Conservation (phyloP, 2,797 vertebrate species). For the Cirrhinus mrigala region DNA sequence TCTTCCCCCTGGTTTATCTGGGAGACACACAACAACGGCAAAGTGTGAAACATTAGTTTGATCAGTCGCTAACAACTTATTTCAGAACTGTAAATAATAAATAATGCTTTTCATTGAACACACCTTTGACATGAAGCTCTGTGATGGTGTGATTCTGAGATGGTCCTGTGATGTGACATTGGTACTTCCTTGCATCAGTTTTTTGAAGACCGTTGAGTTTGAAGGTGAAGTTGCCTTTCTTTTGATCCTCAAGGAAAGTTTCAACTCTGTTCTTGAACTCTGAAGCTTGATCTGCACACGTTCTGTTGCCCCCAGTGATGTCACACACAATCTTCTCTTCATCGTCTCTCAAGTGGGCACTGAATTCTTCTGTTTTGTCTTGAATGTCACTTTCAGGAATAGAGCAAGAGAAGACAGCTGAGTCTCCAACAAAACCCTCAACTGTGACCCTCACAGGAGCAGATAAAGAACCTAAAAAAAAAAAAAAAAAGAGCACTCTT, state of each 20-base stretch:
- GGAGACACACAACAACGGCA: no score
- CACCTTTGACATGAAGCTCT: background rate
- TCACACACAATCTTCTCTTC: background rate
- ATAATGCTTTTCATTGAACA: background rate
- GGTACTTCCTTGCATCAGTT: background rate
- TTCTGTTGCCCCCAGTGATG: no score
- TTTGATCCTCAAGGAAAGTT: background rate
- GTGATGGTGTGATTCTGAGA: background rate
- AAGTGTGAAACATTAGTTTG: no score
- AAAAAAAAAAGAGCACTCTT: background rate
- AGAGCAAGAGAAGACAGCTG: background rate
- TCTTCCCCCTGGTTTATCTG: no score
- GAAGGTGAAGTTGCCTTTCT: conserved; percentile 9
- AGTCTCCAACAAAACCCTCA: background rate
- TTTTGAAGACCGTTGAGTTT: background rate
- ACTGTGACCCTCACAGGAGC: background rate
- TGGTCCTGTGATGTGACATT: background rate
- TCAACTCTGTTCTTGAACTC: no score
- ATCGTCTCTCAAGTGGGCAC: background rate
- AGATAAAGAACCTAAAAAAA: background rate
- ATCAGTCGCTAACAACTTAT: no score
- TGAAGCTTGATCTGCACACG: no score
- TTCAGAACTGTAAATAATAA: no score
- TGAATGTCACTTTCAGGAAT: no score
- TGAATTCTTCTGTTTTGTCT: no score